phyloP scores from a whole-genome alignment of 2,888 invertebrate species.

The Microplitis manilae region DNA sequence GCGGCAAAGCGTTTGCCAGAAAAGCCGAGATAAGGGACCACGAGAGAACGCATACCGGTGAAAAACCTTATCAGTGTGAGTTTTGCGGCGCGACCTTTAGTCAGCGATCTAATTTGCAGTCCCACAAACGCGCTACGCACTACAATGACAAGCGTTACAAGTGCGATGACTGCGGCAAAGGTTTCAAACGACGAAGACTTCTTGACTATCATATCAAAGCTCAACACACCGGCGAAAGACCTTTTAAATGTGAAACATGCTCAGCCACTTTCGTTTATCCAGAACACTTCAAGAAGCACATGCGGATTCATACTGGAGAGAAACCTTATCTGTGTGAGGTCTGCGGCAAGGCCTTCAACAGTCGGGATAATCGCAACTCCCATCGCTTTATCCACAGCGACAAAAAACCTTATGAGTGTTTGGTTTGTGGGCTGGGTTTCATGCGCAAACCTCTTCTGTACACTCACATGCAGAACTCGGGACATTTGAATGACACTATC shows the following conservation, averaged over 20 bases:
- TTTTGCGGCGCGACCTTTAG: conserved; percentile 84
- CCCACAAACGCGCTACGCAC: conserved; percentile 86
- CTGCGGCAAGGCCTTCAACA: conserved; percentile 88
- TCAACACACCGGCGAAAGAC: conserved; percentile 85
- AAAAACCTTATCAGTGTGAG: conserved; percentile 85
- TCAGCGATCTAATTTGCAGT: conserved; percentile 86
- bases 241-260: conserved; percentile 82
- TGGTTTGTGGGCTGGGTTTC: conserved; percentile 85
- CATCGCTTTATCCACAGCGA: conserved; percentile 89
- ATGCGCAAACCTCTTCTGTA: conserved; percentile 87
- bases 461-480: conserved; percentile 82
- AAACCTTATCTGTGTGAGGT: conserved; percentile 85
- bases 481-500: conserved; percentile 85
- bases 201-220: conserved; percentile 88
- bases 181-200: conserved; percentile 79
- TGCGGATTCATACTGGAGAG: conserved; percentile 84
- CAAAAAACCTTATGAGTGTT: conserved; percentile 89
- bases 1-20: conserved; percentile 83
- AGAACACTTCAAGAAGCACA: conserved; percentile 86
- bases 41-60: conserved; percentile 86
- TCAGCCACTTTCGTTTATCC: conserved; percentile 87
- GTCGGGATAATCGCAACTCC: conserved; percentile 87
- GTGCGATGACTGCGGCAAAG: conserved; percentile 81
- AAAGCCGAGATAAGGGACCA: conserved; percentile 87
- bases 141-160: conserved; percentile 82